Conservation (phyloP, 2,888 invertebrate genomes). For the Plemyria rubiginata region DNA sequence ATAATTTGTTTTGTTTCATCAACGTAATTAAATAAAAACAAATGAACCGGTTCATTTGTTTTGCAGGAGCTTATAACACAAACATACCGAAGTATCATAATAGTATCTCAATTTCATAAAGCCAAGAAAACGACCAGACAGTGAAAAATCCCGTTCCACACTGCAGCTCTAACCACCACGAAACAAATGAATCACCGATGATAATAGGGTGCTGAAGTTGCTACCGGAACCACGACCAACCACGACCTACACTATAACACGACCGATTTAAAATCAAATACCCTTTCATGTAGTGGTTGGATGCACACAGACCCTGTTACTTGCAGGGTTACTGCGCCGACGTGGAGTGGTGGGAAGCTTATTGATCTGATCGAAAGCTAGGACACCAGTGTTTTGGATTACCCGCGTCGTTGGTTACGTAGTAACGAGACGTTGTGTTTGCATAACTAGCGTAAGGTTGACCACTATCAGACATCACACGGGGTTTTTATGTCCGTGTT, state of each 20-base stretch:
- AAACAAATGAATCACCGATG: conserved; percentile 54
- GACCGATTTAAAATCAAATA: conserved; percentile 57
- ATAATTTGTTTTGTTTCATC: neutral
- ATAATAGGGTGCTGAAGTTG: conserved; percentile 64
- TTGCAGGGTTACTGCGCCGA: conserved; percentile 70
- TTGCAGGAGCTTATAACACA: conserved; percentile 5
- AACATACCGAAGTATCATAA: conserved; percentile 78
- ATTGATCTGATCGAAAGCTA: conserved; percentile 71
- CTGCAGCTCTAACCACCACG: conserved; percentile 49
- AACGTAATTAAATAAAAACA: neutral
- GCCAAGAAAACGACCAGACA: conserved; percentile 39
- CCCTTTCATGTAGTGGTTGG: conserved; percentile 39
- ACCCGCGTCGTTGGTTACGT: conserved; percentile 53
- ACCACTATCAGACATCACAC: conserved; percentile 19
- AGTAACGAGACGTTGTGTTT: conserved; percentile 45
- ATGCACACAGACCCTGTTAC: conserved; percentile 51
- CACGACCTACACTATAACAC: conserved; percentile 44
- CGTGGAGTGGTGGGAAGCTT: conserved; percentile 68
- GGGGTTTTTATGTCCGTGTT: conserved; percentile 7
- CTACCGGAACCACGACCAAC: conserved; percentile 56
- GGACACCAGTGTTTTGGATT: conserved; percentile 59
- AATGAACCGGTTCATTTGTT: neutral
- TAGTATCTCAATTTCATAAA: conserved; percentile 78
- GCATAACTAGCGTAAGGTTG: conserved; percentile 27
- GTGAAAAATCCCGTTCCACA: conserved; percentile 49